Conservation (phyloP, 2,888 invertebrate species). For the Antheraea assamensis region DNA sequence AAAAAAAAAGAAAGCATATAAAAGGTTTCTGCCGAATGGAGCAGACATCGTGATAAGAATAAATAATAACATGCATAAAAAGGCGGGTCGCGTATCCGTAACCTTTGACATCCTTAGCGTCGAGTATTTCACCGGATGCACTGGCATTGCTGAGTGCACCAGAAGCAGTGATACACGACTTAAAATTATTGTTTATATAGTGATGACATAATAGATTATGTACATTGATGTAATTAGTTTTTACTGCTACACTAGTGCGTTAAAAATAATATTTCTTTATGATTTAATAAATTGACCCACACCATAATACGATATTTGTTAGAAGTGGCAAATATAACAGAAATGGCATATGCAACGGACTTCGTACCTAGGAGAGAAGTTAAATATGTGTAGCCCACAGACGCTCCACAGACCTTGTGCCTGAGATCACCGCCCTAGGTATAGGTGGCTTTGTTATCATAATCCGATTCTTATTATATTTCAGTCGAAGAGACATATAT, state of each 20-base stretch:
- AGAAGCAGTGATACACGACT: background rate
- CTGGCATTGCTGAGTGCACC: constrained; percentile 17
- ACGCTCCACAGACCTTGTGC: too few species aligned
- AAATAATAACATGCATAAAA: constrained; percentile 27
- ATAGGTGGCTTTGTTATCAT: too few species aligned
- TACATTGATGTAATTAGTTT: background rate
- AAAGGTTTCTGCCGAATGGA: background rate
- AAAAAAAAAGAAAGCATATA: background rate
- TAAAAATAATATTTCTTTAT: too few species aligned
- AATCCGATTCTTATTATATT: too few species aligned
- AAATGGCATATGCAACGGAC: too few species aligned
- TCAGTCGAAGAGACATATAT: too few species aligned
- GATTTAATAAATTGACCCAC: too few species aligned
- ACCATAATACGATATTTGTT: too few species aligned
- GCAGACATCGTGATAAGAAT: constrained; percentile 20
- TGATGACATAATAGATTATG: background rate
- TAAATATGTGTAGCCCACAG: too few species aligned
- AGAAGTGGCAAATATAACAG: too few species aligned
- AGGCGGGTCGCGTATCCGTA: constrained; percentile 34
- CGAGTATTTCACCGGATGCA: constrained; percentile 44
- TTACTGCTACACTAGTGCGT: background rate
- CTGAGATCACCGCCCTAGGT: too few species aligned
- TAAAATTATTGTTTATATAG: background rate
- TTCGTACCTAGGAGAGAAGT: too few species aligned
- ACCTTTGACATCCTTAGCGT: constrained; percentile 42